A percentile compares a stretch with the other conserved stretches of the same genome.
phyloP scores from a whole-genome alignment of 2,888 invertebrate genomes.

The Elegia similella region DNA sequence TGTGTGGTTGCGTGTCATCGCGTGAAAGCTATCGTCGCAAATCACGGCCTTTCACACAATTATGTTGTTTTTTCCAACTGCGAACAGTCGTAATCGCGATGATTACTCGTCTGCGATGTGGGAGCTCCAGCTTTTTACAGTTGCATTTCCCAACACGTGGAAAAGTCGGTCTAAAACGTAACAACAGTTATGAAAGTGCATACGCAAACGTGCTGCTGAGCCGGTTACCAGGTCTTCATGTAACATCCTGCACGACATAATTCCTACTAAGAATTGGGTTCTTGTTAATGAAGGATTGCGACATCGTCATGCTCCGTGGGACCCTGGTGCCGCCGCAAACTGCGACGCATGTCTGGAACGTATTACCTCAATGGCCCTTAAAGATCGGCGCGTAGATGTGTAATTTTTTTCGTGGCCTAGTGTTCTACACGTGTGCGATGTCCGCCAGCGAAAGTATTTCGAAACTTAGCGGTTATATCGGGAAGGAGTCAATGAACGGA shows the following conservation, averaged over 20 bases:
- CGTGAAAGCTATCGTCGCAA: slow-evolving; percentile 61
- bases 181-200: slow-evolving; percentile 76
- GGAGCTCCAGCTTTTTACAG: slow-evolving; percentile 70
- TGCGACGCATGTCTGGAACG: slow-evolving; percentile 39
- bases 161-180: slow-evolving; percentile 72
- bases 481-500: slow-evolving; percentile 81
- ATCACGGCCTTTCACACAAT: slow-evolving; percentile 56
- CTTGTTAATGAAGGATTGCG: slow-evolving; percentile 43
- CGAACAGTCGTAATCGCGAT: slow-evolving; percentile 53
- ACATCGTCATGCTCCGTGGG: slow-evolving; percentile 32
- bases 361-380: slow-evolving; percentile 49
- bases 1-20: slow-evolving; percentile 49
- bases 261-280: slow-evolving; percentile 46
- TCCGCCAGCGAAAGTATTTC: slow-evolving; percentile 62
- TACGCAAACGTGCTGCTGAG: slow-evolving; percentile 63
- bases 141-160: slow-evolving; percentile 68
- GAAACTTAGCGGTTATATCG: slow-evolving; percentile 73
- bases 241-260: slow-evolving; percentile 61
- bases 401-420: slow-evolving; percentile 34
- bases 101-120: slow-evolving; percentile 69
- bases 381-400: slow-evolving; percentile 50
- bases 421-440: slow-evolving; percentile 51
- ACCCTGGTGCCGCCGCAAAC: slow-evolving; percentile 38
- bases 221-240: slow-evolving; percentile 56
- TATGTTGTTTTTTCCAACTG: slow-evolving; percentile 47